phyloP scores from a whole-genome alignment of 2,113 vertebrate genomes.

The Empidonax alnorum region DNA sequence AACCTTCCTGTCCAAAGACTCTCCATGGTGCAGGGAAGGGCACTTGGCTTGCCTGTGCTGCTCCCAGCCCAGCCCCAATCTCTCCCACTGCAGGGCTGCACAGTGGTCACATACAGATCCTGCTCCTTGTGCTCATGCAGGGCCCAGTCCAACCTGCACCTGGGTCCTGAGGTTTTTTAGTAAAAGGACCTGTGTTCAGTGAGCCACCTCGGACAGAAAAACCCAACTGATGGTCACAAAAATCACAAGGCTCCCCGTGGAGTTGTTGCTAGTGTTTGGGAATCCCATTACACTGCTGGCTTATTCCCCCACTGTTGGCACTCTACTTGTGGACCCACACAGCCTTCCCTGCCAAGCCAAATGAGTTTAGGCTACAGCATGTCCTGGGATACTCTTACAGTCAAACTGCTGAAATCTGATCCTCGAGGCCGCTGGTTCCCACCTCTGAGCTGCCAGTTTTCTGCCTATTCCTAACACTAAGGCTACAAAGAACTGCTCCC shows the following conservation, averaged over 20 bases:
- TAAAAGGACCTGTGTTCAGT: fast-evolving
- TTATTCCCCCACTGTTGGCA: not conserved
- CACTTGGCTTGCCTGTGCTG: not conserved
- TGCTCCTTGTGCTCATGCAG: not conserved
- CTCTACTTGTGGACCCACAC: not conserved
- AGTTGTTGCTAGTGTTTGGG: not conserved
- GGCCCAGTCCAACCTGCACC: not conserved
- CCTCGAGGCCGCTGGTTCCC: not conserved
- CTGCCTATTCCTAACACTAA: not conserved
- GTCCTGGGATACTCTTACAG: not conserved
- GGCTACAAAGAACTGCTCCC: not conserved
- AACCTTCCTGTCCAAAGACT: not conserved
- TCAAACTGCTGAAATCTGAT: not conserved
- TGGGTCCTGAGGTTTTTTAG: not conserved
- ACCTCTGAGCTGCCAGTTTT: not conserved
- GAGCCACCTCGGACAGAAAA: not conserved
- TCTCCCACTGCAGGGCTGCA: not conserved
- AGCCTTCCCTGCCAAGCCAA: not conserved
- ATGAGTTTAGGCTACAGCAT: not conserved
- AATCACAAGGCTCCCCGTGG: not conserved
- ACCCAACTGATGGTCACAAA: not conserved
- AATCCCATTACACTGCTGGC: not conserved
- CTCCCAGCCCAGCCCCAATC: not conserved
- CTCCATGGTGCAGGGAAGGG: not conserved
- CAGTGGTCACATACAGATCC: fast-evolving